Evolutionary conservation across 1,140 invertebrate species (phyloP).

Genomic region (Sminthurinus signatus): DNA sequence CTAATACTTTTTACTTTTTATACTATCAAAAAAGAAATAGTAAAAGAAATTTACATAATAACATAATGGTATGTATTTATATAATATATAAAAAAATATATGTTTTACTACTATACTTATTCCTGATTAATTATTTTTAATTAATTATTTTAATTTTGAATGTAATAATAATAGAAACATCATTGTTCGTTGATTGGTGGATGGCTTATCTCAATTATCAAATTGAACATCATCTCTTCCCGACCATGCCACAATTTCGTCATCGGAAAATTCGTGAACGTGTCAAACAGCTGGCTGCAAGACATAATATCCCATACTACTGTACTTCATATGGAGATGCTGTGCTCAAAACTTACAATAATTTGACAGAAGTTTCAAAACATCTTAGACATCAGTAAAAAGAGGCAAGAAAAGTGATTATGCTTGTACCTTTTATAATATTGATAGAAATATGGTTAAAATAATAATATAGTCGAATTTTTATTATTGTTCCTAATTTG

Average conservation of each 20-base stretch:
- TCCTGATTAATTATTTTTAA: too few species aligned
- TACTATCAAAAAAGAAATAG: too few species aligned
- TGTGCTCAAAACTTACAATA: slow-evolving; percentile 23
- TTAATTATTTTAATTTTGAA: too few species aligned
- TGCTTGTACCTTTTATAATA: not conserved
- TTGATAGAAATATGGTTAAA: too few species aligned
- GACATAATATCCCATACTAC: slow-evolving; percentile 31
- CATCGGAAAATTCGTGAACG: slow-evolving; percentile 27
- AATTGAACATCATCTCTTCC: slow-evolving; percentile 35
- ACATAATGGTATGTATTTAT: too few species aligned
- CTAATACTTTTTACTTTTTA: too few species aligned
- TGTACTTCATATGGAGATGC: slow-evolving; percentile 24
- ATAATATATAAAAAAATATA: too few species aligned
- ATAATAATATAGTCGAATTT: too few species aligned
- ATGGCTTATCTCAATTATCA: slow-evolving; percentile 37
- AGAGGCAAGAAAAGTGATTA: not conserved
- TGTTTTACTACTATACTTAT: too few species aligned
- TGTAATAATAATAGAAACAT: too few species aligned
- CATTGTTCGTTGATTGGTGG: slow-evolving; percentile 32
- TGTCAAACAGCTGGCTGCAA: slow-evolving; percentile 24
- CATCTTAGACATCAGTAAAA: slow-evolving; percentile 18
- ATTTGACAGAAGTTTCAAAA: slow-evolving; percentile 30
- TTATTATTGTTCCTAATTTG: not conserved
- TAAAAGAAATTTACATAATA: too few species aligned
- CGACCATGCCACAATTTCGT: slow-evolving; percentile 31